Evolutionary conservation across 2,888 invertebrate genomes (phyloP).

Genomic region (Lacanobia oleracea): DNA sequence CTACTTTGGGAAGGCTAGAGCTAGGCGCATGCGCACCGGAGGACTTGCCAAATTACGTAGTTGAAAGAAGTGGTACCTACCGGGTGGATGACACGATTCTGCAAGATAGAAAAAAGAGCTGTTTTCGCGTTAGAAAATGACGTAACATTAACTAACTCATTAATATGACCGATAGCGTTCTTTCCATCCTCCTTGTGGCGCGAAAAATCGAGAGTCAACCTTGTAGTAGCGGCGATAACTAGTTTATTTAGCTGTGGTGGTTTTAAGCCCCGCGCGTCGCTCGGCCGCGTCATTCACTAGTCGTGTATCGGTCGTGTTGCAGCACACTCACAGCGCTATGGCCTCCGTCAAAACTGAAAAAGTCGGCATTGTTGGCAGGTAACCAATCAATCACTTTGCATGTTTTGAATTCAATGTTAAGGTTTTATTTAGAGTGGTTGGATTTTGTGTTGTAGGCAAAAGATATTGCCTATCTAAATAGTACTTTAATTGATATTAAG

Average conservation of each 20-base stretch:
- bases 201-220: constrained; percentile 57
- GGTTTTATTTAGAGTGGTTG: background rate
- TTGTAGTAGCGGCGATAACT: constrained; percentile 70
- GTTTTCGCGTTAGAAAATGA: background rate
- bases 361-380: constrained; percentile 95
- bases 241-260: constrained; percentile 64
- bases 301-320: constrained; percentile 65
- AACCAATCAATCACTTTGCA: constrained; percentile 66
- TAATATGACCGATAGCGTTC: constrained; percentile 1
- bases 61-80: background rate
- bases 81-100: background rate
- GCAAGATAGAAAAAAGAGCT: background rate
- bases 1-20: background rate
- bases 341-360: constrained; percentile 90
- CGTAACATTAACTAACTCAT: background rate
- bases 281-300: constrained; percentile 72
- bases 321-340: constrained; percentile 72
- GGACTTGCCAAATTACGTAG: background rate
- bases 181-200: constrained; percentile 24
- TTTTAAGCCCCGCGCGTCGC: constrained; percentile 66
- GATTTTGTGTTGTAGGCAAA: background rate
- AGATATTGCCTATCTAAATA: background rate
- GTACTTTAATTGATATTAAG: background rate
- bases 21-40: background rate
- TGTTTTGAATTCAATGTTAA: background rate